phyloP scores from a whole-genome alignment of 1,140 invertebrate species.

The Neodiprion fabricii region DNA sequence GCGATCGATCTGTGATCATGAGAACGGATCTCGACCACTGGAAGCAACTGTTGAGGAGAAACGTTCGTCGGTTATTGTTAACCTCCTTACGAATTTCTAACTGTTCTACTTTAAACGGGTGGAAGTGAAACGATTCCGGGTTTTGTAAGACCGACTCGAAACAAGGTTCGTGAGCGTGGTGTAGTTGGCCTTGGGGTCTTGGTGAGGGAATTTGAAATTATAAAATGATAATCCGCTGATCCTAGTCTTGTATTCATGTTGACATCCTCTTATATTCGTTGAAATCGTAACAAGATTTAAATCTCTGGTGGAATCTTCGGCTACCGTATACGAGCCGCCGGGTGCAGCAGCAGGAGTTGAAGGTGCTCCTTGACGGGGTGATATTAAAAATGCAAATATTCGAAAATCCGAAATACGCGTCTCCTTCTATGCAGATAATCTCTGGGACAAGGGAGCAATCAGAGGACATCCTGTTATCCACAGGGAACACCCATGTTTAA shows the following conservation, averaged over 20 bases:
- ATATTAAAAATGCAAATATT: conserved; percentile 22
- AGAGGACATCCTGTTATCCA: conserved; percentile 49
- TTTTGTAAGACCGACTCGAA: too few relatives aligned
- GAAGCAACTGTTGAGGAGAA: too few relatives aligned
- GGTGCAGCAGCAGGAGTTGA: neutral
- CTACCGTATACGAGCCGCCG: conserved; percentile 11
- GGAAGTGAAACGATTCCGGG: too few relatives aligned
- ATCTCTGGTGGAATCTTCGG: conserved; percentile 6
- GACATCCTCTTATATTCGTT: conserved; percentile 13
- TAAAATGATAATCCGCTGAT: conserved; percentile 1
- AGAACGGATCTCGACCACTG: too few relatives aligned
- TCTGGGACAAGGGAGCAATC: conserved; percentile 48
- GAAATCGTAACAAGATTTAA: conserved; percentile 11
- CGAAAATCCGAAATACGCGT: conserved; percentile 19
- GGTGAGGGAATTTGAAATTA: neutral
- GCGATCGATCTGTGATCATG: too few relatives aligned
- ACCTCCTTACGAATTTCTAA: too few relatives aligned
- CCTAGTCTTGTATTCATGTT: conserved; percentile 15
- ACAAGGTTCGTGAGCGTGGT: too few relatives aligned
- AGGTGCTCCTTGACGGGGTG: neutral
- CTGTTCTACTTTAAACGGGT: too few relatives aligned
- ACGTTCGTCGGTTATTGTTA: too few relatives aligned
- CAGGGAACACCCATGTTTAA: conserved; percentile 45
- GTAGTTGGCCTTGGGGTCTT: too few relatives aligned
- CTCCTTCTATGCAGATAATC: conserved; percentile 33